Evolutionary conservation across 1,140 invertebrate genomes (phyloP), one percentile per base, ranked within the genome.

Genomic region (Drosophila santomea): DNA sequence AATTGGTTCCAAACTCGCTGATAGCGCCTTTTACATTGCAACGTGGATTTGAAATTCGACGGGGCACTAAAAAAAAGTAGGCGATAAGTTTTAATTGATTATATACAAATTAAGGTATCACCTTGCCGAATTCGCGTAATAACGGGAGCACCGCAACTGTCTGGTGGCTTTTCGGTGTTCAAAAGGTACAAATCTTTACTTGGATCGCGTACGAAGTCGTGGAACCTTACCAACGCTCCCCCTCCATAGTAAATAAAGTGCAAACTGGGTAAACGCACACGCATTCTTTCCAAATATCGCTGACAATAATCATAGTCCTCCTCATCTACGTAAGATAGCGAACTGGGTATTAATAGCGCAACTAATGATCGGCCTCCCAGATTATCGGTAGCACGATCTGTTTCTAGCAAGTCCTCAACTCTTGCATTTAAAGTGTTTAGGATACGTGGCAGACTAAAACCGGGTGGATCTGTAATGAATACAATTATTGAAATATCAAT

Each of bases 31-130:
- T 56, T 1, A 92, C 68, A 32, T 94, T 94, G 85, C 95, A 96
- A 35, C 93, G 91, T 0, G 94, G 94, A 92, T 96, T 96, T 1
- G 94, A 93, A 4, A 96, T 85, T n/a, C 94, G 93, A 52, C 94
- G 93, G 0, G 94, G 95, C 64, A 95, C 95, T 96, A 61, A 10
- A 74, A 93, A 12, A 1, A 20, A 17, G 12, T 25, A 15, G 3
- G 8, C 6, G 3, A 3, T 28, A 10, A 44, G 56, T 32, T 39
- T 11, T 10, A 41, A 12, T 25, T 11, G 10, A 7, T 25, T 17
- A n/a, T 12, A 32, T 12, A n/a, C 0, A 6, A 3, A n/a, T 0
- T 15, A 3, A 17, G 44, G 14, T 0, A 45, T 68, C 64, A 93
- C 93, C 77, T 67, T 92, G 80, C 25, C 90, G 86, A 39, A 92